Evolutionary conservation across 2,888 invertebrate genomes (phyloP).

Genomic region (Diplolepis rosae): DNA sequence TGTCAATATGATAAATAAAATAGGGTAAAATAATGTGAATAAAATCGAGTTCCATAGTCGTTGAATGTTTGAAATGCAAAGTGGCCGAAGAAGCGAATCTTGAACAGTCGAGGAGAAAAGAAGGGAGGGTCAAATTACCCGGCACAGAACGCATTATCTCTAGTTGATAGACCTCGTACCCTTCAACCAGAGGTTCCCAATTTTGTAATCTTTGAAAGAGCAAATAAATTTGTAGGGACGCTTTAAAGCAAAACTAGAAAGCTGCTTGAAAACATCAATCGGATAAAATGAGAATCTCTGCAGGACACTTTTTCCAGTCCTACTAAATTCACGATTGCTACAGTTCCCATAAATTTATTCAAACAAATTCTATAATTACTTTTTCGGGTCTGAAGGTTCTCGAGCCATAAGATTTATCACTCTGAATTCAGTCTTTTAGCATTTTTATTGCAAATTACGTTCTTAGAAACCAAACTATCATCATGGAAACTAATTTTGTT

Average conservation of each 20-base stretch:
- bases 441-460: conserved; percentile 21
- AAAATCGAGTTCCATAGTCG: conserved; percentile 1
- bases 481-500: conserved; percentile 22
- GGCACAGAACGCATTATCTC: conserved; percentile 71
- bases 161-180: conserved; percentile 66
- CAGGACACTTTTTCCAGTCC: conserved; percentile 49
- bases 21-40: conserved; percentile 6
- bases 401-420: conserved; percentile 58
- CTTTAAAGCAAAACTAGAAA: not conserved
- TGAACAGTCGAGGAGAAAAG: conserved; percentile 40
- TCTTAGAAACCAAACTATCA: not conserved
- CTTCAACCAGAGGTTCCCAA: conserved; percentile 53
- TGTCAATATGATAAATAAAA: not conserved
- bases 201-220: conserved; percentile 46
- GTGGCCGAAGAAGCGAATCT: conserved; percentile 30
- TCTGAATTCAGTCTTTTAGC: conserved; percentile 23
- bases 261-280: not conserved
- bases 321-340: conserved; percentile 62
- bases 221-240: not conserved
- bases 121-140: conserved; percentile 68
- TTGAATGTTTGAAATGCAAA: conserved; percentile 28
- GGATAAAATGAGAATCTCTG: conserved; percentile 58
- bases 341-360: conserved; percentile 69
- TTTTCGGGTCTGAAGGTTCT: conserved; percentile 56
- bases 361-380: conserved; percentile 72